phyloP scores from a whole-genome alignment of 2,888 invertebrate species.

The Neocrepidodera transversa region DNA sequence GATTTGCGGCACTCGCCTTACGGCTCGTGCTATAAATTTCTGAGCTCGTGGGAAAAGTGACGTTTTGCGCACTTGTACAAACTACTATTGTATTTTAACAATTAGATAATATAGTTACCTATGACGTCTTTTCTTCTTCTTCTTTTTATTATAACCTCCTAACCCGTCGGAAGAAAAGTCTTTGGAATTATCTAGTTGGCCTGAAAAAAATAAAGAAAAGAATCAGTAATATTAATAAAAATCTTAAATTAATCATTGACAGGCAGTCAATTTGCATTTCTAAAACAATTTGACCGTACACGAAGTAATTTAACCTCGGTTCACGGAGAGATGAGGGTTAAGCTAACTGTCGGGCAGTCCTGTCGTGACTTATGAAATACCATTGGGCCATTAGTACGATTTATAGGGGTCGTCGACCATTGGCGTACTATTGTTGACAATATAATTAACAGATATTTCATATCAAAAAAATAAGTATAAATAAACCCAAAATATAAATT shows the following conservation, averaged over 20 bases:
- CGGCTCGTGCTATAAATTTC: too few relatives aligned
- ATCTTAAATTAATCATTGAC: slow-evolving; percentile 11
- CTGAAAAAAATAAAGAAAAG: slow-evolving; percentile 59
- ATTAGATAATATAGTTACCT: slow-evolving; percentile 69
- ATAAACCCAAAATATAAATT: too few relatives aligned
- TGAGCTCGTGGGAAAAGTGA: too few relatives aligned
- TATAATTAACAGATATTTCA: too few relatives aligned
- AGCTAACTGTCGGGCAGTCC: slow-evolving; percentile 24
- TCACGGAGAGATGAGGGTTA: slow-evolving; percentile 34
- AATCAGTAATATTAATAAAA: background rate
- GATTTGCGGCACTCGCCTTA: too few relatives aligned
- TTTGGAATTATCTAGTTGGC: slow-evolving; percentile 79
- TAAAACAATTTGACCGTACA: slow-evolving; percentile 27
- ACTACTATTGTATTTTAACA: background rate
- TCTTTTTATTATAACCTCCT: slow-evolving; percentile 85
- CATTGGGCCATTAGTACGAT: slow-evolving; percentile 60
- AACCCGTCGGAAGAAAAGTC: slow-evolving; percentile 85
- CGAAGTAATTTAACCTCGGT: slow-evolving; percentile 38
- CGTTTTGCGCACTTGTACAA: too few relatives aligned
- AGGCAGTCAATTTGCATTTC: slow-evolving; percentile 22
- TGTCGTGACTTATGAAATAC: slow-evolving; percentile 56
- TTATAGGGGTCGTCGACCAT: slow-evolving; percentile 48
- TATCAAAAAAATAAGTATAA: too few relatives aligned
- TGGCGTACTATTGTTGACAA: background rate
- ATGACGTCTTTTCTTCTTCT: slow-evolving; percentile 94